Conservation (phyloP, 2,797 vertebrate genomes). For the Gobio occitaniae region DNA sequence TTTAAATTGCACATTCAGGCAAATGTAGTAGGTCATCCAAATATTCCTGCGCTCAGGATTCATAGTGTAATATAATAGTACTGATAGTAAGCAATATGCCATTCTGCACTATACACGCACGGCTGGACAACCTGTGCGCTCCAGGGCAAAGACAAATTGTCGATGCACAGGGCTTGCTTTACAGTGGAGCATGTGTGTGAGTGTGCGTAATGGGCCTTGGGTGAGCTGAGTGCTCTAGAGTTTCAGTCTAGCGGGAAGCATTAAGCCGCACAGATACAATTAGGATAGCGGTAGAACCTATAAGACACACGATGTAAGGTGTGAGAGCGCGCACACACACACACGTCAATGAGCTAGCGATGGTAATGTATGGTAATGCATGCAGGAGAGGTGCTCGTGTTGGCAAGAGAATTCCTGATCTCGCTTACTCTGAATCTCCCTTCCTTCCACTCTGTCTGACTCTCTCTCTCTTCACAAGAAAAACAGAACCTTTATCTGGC, state of each 20-base stretch:
- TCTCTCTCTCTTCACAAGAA: slow-evolving; percentile 15
- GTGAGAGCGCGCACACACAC: slow-evolving; percentile 13
- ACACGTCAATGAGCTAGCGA: slow-evolving; percentile 15
- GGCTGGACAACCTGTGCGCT: slow-evolving; percentile 10
- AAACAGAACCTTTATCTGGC: slow-evolving; percentile 54
- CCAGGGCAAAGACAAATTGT: slow-evolving; percentile 32
- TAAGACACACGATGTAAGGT: slow-evolving; percentile 22
- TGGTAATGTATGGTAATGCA: slow-evolving; percentile 58
- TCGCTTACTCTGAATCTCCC: slow-evolving; percentile 10
- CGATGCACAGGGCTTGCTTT: slow-evolving; percentile 29
- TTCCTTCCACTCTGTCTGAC: slow-evolving; percentile 11
- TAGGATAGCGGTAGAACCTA: slow-evolving; percentile 18
- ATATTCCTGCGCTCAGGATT: slow-evolving; percentile 16
- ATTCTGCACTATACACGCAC: not conserved
- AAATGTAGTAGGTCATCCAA: slow-evolving; percentile 21
- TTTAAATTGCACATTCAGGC: not conserved
- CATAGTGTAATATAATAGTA: slow-evolving; percentile 35
- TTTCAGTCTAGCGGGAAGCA: slow-evolving; percentile 36
- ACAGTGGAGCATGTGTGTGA: slow-evolving; percentile 10
- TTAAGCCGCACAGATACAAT: slow-evolving; percentile 25
- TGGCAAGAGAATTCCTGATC: slow-evolving; percentile 54
- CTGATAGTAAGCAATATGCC: slow-evolving; percentile 22
- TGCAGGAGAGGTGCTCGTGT: slow-evolving; percentile 54
- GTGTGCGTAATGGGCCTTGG: slow-evolving; percentile 32
- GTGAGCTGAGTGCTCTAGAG: slow-evolving; percentile 31